A percentile compares a stretch with the other conserved stretches of the same genome.
Evolutionary conservation across 2,113 vertebrate genomes (phyloP).

Genomic region (Corvus hawaiiensis): DNA sequence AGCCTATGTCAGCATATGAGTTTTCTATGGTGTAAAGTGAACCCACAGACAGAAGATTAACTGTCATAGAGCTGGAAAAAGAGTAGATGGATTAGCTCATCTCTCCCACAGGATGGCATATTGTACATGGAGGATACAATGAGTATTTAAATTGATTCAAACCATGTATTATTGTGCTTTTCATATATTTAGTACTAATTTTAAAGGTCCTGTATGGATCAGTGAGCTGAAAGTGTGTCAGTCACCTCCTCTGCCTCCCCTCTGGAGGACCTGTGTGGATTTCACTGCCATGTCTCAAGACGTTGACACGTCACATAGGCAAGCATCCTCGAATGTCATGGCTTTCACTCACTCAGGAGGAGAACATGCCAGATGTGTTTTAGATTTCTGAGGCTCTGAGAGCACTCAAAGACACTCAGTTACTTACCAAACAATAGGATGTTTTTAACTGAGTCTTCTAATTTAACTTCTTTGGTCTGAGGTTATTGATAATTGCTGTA

Average conservation of each 20-base stretch:
- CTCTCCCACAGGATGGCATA: slow-evolving; percentile 22
- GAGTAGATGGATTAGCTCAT: slow-evolving; percentile 27
- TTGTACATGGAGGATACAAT: neutral
- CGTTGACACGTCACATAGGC: accelerated
- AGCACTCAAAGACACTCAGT: neutral
- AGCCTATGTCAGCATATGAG: neutral
- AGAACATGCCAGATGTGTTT: neutral
- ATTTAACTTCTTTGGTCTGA: neutral
- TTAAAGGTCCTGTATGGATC: neutral
- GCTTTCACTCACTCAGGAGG: neutral
- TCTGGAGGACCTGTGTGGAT: neutral
- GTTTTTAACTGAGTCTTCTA: neutral
- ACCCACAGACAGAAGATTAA: neutral
- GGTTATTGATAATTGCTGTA: neutral
- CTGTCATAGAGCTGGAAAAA: neutral
- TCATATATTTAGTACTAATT: neutral
- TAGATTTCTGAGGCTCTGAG: neutral
- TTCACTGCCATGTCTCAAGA: neutral
- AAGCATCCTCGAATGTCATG: accelerated
- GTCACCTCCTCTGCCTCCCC: slow-evolving; percentile 25
- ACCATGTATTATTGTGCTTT: neutral
- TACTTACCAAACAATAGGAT: neutral
- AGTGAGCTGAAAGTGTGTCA: slow-evolving; percentile 33
- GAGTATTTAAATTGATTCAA: neutral
- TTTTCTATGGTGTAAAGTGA: neutral